A percentile compares a stretch with the other conserved stretches of the same genome.
phyloP scores from a whole-genome alignment of 2,113 vertebrate species.

The Castor canadensis region DNA sequence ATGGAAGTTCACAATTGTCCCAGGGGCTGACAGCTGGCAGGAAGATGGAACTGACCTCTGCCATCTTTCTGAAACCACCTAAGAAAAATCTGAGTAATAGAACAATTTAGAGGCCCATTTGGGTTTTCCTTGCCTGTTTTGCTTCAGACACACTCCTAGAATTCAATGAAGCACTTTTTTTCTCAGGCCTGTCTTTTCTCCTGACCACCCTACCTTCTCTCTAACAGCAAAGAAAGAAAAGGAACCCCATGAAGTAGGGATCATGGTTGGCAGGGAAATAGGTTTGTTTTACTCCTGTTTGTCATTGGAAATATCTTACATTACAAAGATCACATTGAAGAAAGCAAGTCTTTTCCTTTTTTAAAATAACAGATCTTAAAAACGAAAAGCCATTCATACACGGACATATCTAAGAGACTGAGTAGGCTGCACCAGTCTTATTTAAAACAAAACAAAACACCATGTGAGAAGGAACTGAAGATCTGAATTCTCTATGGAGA shows the following conservation, averaged over 20 bases:
- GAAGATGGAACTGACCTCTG: constrained; percentile 41
- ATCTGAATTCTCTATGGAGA: neutral
- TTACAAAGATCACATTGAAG: neutral
- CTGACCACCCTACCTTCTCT: neutral
- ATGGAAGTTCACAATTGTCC: neutral
- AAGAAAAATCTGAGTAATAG: neutral
- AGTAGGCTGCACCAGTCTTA: neutral
- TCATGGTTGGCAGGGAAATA: neutral
- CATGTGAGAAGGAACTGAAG: neutral
- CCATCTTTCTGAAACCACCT: constrained; percentile 57
- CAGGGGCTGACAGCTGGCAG: neutral
- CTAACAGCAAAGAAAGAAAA: neutral
- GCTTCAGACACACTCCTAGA: neutral
- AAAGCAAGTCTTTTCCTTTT: neutral
- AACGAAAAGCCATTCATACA: neutral
- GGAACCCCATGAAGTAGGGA: neutral
- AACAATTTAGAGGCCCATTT: constrained; percentile 37
- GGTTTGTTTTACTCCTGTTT: constrained; percentile 13
- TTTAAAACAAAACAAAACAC: neutral
- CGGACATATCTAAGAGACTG: neutral
- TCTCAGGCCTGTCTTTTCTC: neutral
- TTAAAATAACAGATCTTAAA: neutral
- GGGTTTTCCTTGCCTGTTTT: neutral
- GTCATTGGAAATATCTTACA: neutral
- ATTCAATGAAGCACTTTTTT: constrained; percentile 30